phyloP scores from a whole-genome alignment of 1,140 invertebrate genomes.

The Drosophila kohkoa region DNA sequence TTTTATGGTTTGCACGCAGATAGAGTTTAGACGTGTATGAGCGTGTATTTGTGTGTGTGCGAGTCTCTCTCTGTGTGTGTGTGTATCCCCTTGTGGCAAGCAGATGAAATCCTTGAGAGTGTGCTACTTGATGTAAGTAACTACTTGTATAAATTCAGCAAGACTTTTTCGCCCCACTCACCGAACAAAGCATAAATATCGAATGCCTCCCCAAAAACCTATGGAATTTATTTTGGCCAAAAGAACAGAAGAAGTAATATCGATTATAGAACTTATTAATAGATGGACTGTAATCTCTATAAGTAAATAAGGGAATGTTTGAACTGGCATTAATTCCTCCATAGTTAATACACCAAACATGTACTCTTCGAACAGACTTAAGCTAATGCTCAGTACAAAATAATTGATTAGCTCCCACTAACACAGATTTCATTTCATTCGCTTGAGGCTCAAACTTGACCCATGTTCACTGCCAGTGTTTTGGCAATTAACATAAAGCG shows the following conservation, averaged over 20 bases:
- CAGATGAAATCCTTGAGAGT: constrained; percentile 38
- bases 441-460: neutral
- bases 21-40: constrained; percentile 40
- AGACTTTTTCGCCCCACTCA: constrained; percentile 5
- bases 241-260: neutral
- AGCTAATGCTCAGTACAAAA: neutral
- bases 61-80: constrained; percentile 4
- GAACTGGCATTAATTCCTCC: neutral
- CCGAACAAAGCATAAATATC: neutral
- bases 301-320: neutral
- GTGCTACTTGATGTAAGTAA: constrained; percentile 43
- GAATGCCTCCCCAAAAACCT: constrained; percentile 5
- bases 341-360: neutral
- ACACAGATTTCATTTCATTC: neutral
- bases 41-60: constrained; percentile 6
- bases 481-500: neutral
- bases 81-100: constrained; percentile 12
- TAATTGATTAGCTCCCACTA: neutral
- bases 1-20: constrained; percentile 77
- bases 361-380: neutral
- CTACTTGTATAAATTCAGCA: constrained; percentile 64
- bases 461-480: neutral
- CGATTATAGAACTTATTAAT: constrained; percentile 19
- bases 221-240: neutral
- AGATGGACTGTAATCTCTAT: constrained; percentile 1